These are phyloP conservation scores for Equus quagga DNA, from an alignment of 2,113 vertebrate species.

Conservation along the genomic window DNA sequence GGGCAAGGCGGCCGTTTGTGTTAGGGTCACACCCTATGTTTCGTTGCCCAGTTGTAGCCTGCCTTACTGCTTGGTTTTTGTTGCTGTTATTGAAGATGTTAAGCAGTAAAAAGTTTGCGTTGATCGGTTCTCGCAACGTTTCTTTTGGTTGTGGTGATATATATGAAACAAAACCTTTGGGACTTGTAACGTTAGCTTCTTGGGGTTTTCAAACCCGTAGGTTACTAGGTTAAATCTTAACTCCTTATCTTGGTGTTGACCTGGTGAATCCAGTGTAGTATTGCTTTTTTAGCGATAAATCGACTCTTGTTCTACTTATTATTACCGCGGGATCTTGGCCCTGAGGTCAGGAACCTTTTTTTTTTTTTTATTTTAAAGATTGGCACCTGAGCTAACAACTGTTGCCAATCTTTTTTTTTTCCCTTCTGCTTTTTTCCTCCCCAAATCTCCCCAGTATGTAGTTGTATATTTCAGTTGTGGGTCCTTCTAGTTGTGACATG, in stretches of 20 bases:
- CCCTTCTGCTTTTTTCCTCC: too few species aligned
- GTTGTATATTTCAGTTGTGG: too few species aligned
- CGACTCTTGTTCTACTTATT: background rate
- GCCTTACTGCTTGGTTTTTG: background rate
- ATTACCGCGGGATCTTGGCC: background rate
- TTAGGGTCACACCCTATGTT: background rate
- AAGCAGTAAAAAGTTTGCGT: background rate
- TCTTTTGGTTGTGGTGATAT: background rate
- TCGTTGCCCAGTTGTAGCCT: background rate
- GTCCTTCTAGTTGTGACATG: background rate
- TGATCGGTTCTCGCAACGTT: background rate
- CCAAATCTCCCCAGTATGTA: too few species aligned
- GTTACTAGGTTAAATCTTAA: background rate
- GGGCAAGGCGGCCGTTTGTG: background rate
- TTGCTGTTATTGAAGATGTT: background rate
- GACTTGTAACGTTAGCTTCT: background rate
- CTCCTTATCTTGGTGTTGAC: background rate
- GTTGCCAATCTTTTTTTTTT: too few species aligned
- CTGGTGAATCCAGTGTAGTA: background rate
- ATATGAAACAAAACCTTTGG: background rate
- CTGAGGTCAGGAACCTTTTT: background rate
- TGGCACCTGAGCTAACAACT: too few species aligned
- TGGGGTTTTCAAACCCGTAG: background rate
- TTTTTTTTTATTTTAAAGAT: background rate
- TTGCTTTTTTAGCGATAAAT: slow-evolving; percentile 20